Evolutionary conservation across 1,140 invertebrate genomes (phyloP).

Genomic region (Tigriopus japonicus): DNA sequence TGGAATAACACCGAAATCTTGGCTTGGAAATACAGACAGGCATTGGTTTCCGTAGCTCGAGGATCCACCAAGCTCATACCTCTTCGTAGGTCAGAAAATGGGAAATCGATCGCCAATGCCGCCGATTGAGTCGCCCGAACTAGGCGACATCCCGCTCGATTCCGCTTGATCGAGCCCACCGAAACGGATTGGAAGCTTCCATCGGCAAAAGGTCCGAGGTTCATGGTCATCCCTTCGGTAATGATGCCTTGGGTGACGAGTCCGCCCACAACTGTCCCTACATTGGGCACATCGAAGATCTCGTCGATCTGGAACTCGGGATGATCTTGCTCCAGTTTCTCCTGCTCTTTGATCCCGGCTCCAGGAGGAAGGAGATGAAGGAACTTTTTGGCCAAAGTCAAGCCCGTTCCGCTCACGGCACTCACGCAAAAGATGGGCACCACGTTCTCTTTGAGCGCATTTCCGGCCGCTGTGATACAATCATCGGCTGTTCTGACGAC

Average conservation of each 20-base stretch:
- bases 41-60: constrained; percentile 27
- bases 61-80: constrained; percentile 51
- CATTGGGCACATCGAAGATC: constrained; percentile 55
- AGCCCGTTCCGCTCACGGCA: constrained; percentile 71
- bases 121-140: constrained; percentile 79
- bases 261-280: constrained; percentile 58
- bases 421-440: constrained; percentile 85
- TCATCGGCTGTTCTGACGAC: constrained; percentile 46
- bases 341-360: constrained; percentile 43
- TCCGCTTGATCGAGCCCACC: constrained; percentile 68
- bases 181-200: constrained; percentile 57
- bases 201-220: constrained; percentile 37
- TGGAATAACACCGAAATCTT: constrained; percentile 68
- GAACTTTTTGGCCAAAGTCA: constrained; percentile 58
- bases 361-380: constrained; percentile 49
- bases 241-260: constrained; percentile 60
- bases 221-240: constrained; percentile 53
- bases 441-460: constrained; percentile 39
- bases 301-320: constrained; percentile 84
- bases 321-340: constrained; percentile 48
- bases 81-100: constrained; percentile 37
- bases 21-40: constrained; percentile 55
- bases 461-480: constrained; percentile 43
- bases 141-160: constrained; percentile 64
- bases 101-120: constrained; percentile 49